Conservation (phyloP, 2,113 vertebrate genomes). For the Tringa solitaria region DNA sequence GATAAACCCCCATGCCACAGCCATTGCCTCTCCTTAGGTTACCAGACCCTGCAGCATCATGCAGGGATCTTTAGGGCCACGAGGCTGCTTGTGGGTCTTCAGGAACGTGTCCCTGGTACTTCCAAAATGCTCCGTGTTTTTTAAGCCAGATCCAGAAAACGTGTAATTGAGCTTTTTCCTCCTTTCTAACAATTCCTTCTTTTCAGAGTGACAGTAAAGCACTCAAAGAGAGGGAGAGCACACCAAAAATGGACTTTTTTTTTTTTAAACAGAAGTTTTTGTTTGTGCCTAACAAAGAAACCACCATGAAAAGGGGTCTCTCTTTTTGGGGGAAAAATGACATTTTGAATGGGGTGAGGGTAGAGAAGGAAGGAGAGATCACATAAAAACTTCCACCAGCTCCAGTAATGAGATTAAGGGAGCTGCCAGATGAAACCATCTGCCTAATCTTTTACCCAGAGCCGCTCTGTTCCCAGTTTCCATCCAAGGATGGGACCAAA, state of each 20-base stretch:
- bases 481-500: not conserved
- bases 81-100: not conserved
- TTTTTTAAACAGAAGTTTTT: not conserved
- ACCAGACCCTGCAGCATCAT: too few relatives aligned
- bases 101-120: not conserved
- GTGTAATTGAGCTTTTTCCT: not conserved
- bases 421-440: constrained; percentile 69
- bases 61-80: accelerated
- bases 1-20: accelerated
- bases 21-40: not conserved
- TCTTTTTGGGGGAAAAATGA: not conserved
- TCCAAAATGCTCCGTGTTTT: not conserved
- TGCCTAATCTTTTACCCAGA: constrained; percentile 55
- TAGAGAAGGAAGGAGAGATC: constrained; percentile 14
- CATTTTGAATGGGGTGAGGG: not conserved
- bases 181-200: not conserved
- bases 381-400: constrained; percentile 44
- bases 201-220: not conserved
- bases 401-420: constrained; percentile 64
- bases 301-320: not conserved
- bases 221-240: not conserved
- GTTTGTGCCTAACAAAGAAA: not conserved
- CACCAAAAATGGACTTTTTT: not conserved
- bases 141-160: not conserved
- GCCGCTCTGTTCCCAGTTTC: not conserved